A percentile compares a stretch with the other conserved stretches of the same genome.
Conservation (phyloP, 2,113 vertebrate species). For the Atractosteus spatula region DNA sequence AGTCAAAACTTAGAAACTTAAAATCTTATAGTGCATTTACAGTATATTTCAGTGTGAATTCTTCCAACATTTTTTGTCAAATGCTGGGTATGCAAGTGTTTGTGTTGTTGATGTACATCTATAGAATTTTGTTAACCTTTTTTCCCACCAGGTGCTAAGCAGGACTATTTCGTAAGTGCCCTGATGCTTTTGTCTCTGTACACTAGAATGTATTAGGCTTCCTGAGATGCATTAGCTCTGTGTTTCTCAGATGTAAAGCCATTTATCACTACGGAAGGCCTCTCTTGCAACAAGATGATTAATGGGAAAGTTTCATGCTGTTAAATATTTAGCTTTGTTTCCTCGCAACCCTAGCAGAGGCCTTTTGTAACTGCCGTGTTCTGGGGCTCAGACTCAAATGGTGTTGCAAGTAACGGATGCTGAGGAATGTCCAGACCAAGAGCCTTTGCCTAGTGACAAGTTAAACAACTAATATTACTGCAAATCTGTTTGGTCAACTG, state of each 20-base stretch:
- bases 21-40: too few relatives aligned
- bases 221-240: background rate
- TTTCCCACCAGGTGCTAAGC: background rate
- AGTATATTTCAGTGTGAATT: too few relatives aligned
- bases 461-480: conserved; percentile 4
- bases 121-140: too few relatives aligned
- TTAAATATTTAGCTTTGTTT: conserved; percentile 46
- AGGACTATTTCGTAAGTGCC: background rate
- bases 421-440: background rate
- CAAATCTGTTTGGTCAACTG: background rate
- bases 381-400: conserved; percentile 28
- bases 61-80: too few relatives aligned
- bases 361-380: conserved; percentile 12
- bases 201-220: background rate
- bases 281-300: conserved; percentile 32
- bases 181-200: background rate
- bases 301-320: conserved; percentile 29
- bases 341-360: conserved; percentile 31
- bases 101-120: too few relatives aligned
- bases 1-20: too few relatives aligned
- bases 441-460: background rate
- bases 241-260: conserved; percentile 17
- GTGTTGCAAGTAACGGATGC: conserved; percentile 7
- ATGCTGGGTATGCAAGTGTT: too few relatives aligned
- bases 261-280: conserved; percentile 30